phyloP scores from a whole-genome alignment of 2,888 invertebrate species.

The Acanthococcus lagerstroemiae region DNA sequence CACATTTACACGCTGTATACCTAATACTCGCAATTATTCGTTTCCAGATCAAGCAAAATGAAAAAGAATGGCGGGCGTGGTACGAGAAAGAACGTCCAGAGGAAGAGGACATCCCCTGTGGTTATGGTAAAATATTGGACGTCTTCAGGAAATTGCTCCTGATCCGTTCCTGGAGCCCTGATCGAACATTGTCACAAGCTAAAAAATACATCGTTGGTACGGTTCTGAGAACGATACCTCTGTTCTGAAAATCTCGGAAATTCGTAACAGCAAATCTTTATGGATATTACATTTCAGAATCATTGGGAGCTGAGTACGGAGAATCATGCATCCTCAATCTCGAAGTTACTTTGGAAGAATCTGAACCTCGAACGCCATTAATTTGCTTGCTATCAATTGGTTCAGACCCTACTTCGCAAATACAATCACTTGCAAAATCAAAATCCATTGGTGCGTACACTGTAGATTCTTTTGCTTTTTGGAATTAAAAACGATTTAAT shows the following conservation, averaged over 20 bases:
- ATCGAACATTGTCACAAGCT: constrained; percentile 86
- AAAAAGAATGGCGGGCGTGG: constrained; percentile 81
- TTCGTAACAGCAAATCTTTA: no score
- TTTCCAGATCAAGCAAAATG: constrained; percentile 62
- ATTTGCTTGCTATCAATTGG: constrained; percentile 90
- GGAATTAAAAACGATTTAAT: neutral
- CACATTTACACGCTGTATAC: neutral
- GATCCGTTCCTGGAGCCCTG: constrained; percentile 90
- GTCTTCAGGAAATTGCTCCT: constrained; percentile 76
- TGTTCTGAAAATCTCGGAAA: no score
- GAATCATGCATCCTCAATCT: constrained; percentile 87
- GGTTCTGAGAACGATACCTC: constrained; percentile 1
- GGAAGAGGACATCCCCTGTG: constrained; percentile 80
- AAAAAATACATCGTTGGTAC: constrained; percentile 76
- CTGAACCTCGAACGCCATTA: constrained; percentile 76
- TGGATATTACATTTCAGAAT: no score
- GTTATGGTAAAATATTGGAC: constrained; percentile 70
- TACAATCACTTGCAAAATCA: constrained; percentile 72
- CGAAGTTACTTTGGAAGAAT: constrained; percentile 81
- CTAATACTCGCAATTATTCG: neutral
- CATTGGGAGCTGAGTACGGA: constrained; percentile 75
- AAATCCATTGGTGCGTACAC: constrained; percentile 64
- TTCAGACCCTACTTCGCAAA: constrained; percentile 93
- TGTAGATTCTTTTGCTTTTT: neutral
- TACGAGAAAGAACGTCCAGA: constrained; percentile 89